Evolutionary conservation across 1,140 invertebrate species (phyloP), one percentile per base, ranked within the genome.

Genomic region (Cherax destructor): DNA sequence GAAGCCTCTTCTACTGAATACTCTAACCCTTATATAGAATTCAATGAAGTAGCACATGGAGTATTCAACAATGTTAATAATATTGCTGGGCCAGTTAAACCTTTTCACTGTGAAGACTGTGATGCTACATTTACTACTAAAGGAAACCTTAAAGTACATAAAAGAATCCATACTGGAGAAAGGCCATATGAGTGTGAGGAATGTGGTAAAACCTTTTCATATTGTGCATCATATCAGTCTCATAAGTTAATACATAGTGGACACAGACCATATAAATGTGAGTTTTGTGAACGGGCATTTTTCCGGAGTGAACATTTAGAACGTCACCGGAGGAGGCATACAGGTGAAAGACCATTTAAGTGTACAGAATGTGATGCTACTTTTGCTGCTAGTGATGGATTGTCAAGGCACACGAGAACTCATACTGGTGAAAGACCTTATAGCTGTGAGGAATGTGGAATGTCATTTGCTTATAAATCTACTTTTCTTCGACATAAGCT

Each of bases 341-440:
- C 89, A 18, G 89, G 89, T 6, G 89, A 91, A 69, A 61, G 89
- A n/a, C 89, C 89, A 13, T 91, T 91, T 65, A 91, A 91, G 74
- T 91, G 89, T 78, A 91, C 89, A 18, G 89, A 91, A 86, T 91
- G 89, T 83, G 83, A 91, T 80, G 89, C 89, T 47, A 91, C 89
- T n/a, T 91, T 91, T 80, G 89, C 89, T 52, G 89, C 89, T n/a
- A 91, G 89, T 80, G 89, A 91, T 86, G 89, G 89, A 11, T 41
- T 91, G 18, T 85, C 89, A 18, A 56, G 89, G 18, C 89, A 91
- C 56, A 91, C 89, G 0, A 91, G 89, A 79, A 91, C 89, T 30
- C 89, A 91, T 59, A 91, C 89, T 21, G 89, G 89, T 16, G 89
- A 91, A 59, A 59, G 77, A n/a, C 89, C 89, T 13, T 86, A 91